Evolutionary conservation across 2,888 invertebrate species (phyloP).

Genomic region (Eucera pruinosa): DNA sequence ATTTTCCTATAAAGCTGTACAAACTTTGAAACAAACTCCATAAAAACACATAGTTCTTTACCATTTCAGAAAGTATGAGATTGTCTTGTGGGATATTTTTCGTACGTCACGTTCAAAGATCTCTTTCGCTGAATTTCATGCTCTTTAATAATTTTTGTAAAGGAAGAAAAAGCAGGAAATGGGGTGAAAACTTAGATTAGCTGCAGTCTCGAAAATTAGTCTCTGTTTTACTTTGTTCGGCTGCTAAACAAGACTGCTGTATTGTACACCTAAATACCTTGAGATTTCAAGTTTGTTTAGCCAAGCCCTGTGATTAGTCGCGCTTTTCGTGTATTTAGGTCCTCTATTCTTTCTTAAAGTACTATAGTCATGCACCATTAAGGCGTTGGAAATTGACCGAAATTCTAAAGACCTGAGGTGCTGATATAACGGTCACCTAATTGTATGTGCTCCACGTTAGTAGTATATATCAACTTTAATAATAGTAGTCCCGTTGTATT

Average conservation of each 20-base stretch:
- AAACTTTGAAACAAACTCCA: neutral
- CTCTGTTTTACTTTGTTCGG: conserved; percentile 51
- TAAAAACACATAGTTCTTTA: neutral
- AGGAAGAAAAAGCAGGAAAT: conserved; percentile 5
- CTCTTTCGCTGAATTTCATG: neutral
- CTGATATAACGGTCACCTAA: neutral
- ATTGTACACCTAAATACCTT: conserved; percentile 57
- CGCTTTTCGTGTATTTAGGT: conserved; percentile 44
- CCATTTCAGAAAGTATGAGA: neutral
- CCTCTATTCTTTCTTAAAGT: conserved; percentile 29
- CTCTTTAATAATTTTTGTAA: neutral
- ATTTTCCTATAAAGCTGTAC: neutral
- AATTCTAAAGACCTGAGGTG: neutral
- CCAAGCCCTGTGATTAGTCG: conserved; percentile 64
- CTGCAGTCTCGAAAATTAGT: conserved; percentile 29
- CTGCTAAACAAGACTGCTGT: conserved; percentile 67
- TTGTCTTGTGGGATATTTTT: neutral
- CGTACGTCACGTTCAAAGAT: neutral
- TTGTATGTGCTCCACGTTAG: too few relatives aligned
- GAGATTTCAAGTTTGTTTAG: conserved; percentile 59
- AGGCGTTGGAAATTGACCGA: conserved; percentile 6
- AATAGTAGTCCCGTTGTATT: too few relatives aligned
- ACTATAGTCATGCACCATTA: neutral
- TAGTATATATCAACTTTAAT: too few relatives aligned
- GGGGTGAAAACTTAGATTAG: conserved; percentile 34